Evolutionary conservation across 1,140 invertebrate species (phyloP).

Genomic region (Ips nitidus): DNA sequence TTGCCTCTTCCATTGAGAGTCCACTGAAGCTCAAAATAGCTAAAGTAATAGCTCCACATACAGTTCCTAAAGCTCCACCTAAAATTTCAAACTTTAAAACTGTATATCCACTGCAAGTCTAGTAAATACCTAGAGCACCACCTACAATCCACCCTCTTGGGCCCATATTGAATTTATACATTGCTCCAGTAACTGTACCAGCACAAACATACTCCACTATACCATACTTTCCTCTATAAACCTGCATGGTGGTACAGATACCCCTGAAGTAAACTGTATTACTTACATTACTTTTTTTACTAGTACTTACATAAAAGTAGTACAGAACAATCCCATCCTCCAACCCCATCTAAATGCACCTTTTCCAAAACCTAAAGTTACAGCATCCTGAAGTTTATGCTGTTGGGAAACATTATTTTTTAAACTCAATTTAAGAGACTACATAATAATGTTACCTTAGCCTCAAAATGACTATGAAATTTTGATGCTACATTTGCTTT

Average conservation of each 20-base stretch:
- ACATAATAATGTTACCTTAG: constrained; percentile 58
- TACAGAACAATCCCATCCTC: constrained; percentile 64
- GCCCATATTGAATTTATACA: constrained; percentile 66
- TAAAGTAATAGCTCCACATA: constrained; percentile 55
- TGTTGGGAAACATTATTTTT: constrained; percentile 48
- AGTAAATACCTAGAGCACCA: constrained; percentile 54
- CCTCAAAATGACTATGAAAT: constrained; percentile 66
- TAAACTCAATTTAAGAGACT: constrained; percentile 15
- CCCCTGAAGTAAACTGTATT: constrained; percentile 52
- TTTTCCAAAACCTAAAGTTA: constrained; percentile 65
- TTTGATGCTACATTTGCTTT: constrained; percentile 70
- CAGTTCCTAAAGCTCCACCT: constrained; percentile 56
- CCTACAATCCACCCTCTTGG: constrained; percentile 65
- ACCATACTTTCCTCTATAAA: constrained; percentile 65
- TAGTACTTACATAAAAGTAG: constrained; percentile 62
- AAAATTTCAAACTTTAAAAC: constrained; percentile 33
- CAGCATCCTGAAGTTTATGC: constrained; percentile 65
- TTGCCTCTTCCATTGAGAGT: constrained; percentile 57
- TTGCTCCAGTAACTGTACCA: constrained; percentile 61
- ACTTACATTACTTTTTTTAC: background rate
- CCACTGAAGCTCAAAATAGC: constrained; percentile 56
- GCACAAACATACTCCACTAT: constrained; percentile 65
- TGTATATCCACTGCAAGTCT: background rate
- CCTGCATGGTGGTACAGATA: constrained; percentile 61
- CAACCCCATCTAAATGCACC: constrained; percentile 68